Percentiles rank a stretch among this genome's conserved stretches.
Conservation (phyloP, 2,797 vertebrate genomes). For the Pseudopleuronectes americanus region DNA sequence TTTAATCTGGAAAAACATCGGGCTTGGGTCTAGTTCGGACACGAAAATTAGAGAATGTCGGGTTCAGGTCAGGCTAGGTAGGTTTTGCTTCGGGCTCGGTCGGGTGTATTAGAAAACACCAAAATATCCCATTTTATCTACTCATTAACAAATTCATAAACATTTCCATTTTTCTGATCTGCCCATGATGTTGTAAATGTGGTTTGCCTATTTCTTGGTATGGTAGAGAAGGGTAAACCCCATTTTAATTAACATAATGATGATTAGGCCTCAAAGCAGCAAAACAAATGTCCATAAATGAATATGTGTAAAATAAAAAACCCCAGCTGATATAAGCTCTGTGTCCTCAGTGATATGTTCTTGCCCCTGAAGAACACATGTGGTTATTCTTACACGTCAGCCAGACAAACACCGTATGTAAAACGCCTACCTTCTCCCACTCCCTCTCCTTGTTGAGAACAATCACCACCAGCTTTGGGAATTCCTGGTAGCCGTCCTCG, state of each 20-base stretch:
- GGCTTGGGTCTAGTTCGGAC: no score
- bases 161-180: no score
- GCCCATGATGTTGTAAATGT: no score
- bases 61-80: no score
- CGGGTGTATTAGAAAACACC: no score
- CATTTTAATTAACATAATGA: not conserved
- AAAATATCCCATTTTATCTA: no score
- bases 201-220: no score
- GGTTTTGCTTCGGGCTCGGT: no score
- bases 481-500: conserved; percentile 94
- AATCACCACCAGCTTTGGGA: conserved; percentile 94
- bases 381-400: not conserved
- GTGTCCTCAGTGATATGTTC: not conserved
- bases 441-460: conserved; percentile 94
- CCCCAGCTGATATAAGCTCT: not conserved
- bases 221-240: no score
- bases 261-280: not conserved
- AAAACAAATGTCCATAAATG: not conserved
- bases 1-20: no score
- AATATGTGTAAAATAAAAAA: not conserved
- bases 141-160: no score
- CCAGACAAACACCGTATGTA: conserved; percentile 9
- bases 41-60: no score
- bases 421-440: conserved; percentile 93
- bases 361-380: not conserved